phyloP scores from a whole-genome alignment of 2,888 invertebrate species.

The Caenorhabditis sp. region DNA sequence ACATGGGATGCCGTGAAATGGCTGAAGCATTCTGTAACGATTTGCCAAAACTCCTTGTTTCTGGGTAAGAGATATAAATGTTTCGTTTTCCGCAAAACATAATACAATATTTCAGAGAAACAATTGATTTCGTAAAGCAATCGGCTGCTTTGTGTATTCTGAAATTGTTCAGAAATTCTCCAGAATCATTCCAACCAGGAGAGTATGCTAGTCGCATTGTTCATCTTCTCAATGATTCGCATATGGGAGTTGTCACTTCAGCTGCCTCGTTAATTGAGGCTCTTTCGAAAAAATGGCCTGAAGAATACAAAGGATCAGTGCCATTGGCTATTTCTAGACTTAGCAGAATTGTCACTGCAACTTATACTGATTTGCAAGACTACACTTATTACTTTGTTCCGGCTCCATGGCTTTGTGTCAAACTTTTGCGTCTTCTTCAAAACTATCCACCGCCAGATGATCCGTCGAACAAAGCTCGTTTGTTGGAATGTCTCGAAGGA shows the following conservation, averaged over 20 bases:
- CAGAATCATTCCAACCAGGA: conserved; percentile 89
- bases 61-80: conserved; percentile 74
- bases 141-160: conserved; percentile 95
- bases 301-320: conserved; percentile 98
- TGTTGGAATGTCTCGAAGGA: conserved; percentile 89
- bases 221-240: conserved; percentile 96
- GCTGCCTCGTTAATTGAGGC: conserved; percentile 97
- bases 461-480: conserved; percentile 91
- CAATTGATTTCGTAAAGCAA: conserved; percentile 99
- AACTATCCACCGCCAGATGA: conserved; percentile 99
- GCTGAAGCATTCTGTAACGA: conserved; percentile 98
- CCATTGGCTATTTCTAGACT: conserved; percentile 95
- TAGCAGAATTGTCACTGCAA: conserved; percentile 91
- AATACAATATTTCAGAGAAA: conserved; percentile 78
- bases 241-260: conserved; percentile 98
- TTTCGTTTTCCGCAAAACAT: neutral
- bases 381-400: conserved; percentile 99
- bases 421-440: conserved; percentile 90
- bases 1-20: conserved; percentile 99
- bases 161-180: conserved; percentile 89
- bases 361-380: conserved; percentile 96
- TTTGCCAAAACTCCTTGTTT: conserved; percentile 96
- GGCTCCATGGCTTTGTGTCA: conserved; percentile 99
- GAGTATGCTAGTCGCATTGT: conserved; percentile 99
- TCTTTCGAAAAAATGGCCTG: conserved; percentile 96